Conservation (phyloP, 2,113 vertebrate species). For the Arizona elegans region DNA sequence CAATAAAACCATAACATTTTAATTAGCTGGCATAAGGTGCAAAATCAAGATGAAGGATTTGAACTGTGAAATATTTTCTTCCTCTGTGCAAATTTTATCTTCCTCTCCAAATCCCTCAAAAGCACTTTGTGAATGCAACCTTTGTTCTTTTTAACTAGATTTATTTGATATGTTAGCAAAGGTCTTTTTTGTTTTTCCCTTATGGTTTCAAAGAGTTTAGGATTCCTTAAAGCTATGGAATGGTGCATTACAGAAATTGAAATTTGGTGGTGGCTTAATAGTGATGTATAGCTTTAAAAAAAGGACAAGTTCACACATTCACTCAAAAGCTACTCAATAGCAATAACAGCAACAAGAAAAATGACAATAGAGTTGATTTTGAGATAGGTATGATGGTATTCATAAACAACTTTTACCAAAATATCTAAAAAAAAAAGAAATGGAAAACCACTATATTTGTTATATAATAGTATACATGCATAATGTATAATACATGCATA, state of each 20-base stretch:
- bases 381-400: conserved; percentile 13
- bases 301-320: background rate
- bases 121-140: background rate
- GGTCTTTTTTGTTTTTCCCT: background rate
- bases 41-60: conserved; percentile 8
- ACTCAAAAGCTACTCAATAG: background rate
- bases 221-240: background rate
- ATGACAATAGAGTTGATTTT: conserved; percentile 22
- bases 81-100: background rate
- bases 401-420: conserved; percentile 6
- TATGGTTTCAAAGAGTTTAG: background rate
- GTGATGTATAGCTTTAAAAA: background rate
- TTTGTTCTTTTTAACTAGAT: conserved; percentile 12
- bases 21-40: conserved; percentile 7
- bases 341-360: conserved; percentile 1
- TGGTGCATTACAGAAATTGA: background rate
- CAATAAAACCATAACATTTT: conserved; percentile 15
- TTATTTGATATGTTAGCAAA: conserved; percentile 26
- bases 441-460: background rate
- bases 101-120: conserved; percentile 26
- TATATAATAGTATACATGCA: background rate
- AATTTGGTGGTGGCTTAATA: background rate
- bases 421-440: background rate
- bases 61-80: background rate
- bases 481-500: background rate